phyloP scores from a whole-genome alignment of 2,888 invertebrate genomes.

The Marronus borbonicus region DNA sequence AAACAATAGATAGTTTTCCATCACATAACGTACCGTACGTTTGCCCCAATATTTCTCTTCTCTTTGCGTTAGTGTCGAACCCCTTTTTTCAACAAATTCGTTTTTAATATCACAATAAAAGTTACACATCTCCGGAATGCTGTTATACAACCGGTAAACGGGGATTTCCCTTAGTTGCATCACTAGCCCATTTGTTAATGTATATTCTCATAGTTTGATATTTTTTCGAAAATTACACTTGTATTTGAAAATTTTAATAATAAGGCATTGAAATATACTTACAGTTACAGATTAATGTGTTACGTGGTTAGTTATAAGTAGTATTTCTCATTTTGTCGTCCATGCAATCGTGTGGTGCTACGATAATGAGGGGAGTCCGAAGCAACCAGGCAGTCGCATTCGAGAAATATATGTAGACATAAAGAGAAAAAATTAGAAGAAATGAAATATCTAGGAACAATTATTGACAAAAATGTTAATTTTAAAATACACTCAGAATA shows the following conservation, averaged over 20 bases:
- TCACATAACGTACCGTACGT: background rate
- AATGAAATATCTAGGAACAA: too few relatives aligned
- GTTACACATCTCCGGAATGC: slow-evolving; percentile 51
- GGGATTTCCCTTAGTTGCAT: slow-evolving; percentile 26
- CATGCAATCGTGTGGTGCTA: too few relatives aligned
- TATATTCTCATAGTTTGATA: slow-evolving; percentile 26
- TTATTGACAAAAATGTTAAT: too few relatives aligned
- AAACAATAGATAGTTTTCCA: slow-evolving; percentile 46
- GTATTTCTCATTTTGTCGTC: background rate
- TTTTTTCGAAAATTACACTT: slow-evolving; percentile 44
- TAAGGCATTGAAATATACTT: slow-evolving; percentile 52
- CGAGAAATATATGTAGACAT: too few relatives aligned
- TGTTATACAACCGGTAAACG: slow-evolving; percentile 25
- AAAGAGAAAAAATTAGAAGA: too few relatives aligned
- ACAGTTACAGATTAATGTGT: slow-evolving; percentile 40
- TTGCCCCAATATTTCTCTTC: background rate
- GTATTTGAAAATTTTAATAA: slow-evolving; percentile 45
- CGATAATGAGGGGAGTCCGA: too few relatives aligned
- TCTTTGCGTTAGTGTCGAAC: slow-evolving; percentile 32
- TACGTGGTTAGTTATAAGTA: slow-evolving; percentile 34
- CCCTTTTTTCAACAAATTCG: slow-evolving; percentile 61
- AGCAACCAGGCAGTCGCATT: too few relatives aligned
- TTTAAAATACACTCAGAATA: too few relatives aligned
- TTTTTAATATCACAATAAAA: slow-evolving; percentile 64
- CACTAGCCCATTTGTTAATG: slow-evolving; percentile 43